Evolutionary conservation across 2,113 vertebrate species (phyloP).

Genomic region (Micronisus gabar): DNA sequence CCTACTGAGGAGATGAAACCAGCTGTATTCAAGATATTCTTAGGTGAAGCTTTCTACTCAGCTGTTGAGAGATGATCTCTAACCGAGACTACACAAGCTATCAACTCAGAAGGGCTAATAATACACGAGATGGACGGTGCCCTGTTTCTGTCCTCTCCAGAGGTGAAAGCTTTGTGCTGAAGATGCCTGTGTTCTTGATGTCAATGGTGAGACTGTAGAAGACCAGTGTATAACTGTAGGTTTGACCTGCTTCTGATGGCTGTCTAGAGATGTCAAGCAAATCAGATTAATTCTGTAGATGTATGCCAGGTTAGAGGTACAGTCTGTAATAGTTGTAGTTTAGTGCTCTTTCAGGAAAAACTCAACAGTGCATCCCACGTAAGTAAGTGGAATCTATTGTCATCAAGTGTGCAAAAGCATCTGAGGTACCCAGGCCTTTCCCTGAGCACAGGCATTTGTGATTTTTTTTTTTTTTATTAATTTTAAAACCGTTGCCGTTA

Average conservation of each 20-base stretch:
- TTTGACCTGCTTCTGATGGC: neutral
- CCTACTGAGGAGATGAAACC: neutral
- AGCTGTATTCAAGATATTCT: neutral
- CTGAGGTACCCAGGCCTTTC: neutral
- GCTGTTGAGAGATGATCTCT: neutral
- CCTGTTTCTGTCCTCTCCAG: neutral
- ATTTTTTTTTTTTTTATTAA: too few relatives aligned
- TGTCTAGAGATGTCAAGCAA: neutral
- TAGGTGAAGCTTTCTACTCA: neutral
- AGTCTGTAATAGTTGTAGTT: neutral
- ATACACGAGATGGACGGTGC: rapidly evolving
- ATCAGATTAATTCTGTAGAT: neutral
- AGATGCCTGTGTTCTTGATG: neutral
- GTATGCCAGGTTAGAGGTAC: neutral
- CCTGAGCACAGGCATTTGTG: neutral
- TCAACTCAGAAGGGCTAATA: neutral
- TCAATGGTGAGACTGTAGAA: neutral
- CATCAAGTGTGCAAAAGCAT: neutral
- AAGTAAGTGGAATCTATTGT: neutral
- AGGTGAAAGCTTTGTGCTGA: neutral
- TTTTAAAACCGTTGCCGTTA: neutral
- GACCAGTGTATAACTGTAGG: neutral
- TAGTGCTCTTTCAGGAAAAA: neutral
- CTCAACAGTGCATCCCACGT: rapidly evolving
- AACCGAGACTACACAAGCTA: neutral